Evolutionary conservation across 2,888 invertebrate species (phyloP), one percentile per base, ranked within the genome.

Genomic region (Drosophila histrio): DNA sequence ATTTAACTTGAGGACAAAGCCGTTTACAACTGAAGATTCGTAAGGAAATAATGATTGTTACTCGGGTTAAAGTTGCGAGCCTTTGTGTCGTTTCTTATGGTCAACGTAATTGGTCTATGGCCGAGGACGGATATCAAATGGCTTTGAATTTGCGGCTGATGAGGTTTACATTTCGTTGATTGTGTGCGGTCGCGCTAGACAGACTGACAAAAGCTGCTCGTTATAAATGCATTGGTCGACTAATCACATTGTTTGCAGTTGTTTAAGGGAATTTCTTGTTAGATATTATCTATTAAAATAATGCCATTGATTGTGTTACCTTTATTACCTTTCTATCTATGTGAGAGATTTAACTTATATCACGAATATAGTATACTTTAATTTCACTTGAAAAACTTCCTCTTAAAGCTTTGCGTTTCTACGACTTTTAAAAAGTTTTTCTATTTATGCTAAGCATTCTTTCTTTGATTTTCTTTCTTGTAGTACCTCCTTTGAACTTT

Each of bases 81-180:
- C 43, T 56, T 63, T 49, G 50, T 47, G 49, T 34, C 67, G 62
- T 77, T 79, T 73, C 58, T 81, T 66, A 52, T 62, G 63, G 61
- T 49, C 65, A 47, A 34, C 63, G 44, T 78, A 81, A 78, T 81
- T 74, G 74, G 54, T 66, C 36, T 32, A 38, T 26, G 6, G 7
- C 28, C 21, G 32, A 11, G 8, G 4, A 8, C 5, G 11, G 21
- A 11, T 15, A 34, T 30, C 5, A 47, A 34, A 17, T 1, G 34
- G 64, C 30, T 32, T 13, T n/a, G 19, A 9, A 7, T 34, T 54
- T 47, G 59, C 21, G 19, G 13, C 24, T 52, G 28, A 28, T 24
- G 43, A 38, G 13, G 36, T 13, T 39, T 6, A 26, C 15, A 32
- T 36, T 62, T 30, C 34, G 46, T 28, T 46, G 39, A 56, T 30